Percentiles rank a stretch among this genome's conserved stretches.
Evolutionary conservation across 2,113 vertebrate species (phyloP).

Genomic region (Ictidomys tridecemlineatus): DNA sequence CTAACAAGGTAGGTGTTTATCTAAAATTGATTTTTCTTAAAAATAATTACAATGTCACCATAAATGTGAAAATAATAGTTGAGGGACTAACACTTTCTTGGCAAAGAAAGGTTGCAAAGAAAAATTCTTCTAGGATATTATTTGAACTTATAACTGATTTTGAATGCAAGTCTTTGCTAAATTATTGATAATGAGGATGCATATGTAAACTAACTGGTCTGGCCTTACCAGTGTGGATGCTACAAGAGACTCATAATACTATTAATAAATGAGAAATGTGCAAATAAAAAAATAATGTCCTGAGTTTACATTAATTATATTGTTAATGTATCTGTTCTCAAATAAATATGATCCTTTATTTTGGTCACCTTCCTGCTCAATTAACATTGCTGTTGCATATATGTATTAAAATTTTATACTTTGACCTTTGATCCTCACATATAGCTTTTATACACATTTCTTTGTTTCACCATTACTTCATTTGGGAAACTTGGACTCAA

Average conservation of each 20-base stretch:
- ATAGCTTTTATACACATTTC: neutral
- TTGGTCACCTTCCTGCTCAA: neutral
- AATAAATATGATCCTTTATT: neutral
- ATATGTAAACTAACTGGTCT: neutral
- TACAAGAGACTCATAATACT: neutral
- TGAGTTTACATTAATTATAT: neutral
- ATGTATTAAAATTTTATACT: neutral
- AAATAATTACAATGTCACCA: neutral
- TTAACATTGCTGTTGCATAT: neutral
- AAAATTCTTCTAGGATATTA: neutral
- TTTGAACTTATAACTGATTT: slow-evolving; percentile 34
- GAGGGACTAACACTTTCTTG: neutral
- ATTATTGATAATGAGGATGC: neutral
- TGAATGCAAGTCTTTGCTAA: neutral
- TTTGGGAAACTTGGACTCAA: neutral
- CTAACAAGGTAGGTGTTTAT: neutral
- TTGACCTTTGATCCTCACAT: neutral
- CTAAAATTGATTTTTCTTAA: neutral
- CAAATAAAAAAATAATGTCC: neutral
- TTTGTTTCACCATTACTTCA: neutral
- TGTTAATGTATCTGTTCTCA: neutral
- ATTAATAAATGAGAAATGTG: neutral
- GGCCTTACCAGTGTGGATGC: fast-evolving
- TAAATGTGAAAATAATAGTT: neutral
- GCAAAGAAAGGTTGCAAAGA: neutral